phyloP scores from a whole-genome alignment of 2,888 invertebrate species.

The Didymodactylos carnosus region DNA sequence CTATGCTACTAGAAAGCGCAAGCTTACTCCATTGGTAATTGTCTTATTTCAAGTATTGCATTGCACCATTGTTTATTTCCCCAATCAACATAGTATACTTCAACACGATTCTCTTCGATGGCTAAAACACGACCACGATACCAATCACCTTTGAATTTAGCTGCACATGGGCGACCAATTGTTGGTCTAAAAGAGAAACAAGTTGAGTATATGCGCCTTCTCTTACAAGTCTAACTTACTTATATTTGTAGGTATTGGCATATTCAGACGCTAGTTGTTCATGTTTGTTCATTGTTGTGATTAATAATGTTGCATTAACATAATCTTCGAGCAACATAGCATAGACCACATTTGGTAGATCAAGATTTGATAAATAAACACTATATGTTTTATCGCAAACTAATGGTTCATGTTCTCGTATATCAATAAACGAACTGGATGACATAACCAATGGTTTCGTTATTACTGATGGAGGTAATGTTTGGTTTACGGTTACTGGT shows the following conservation, averaged over 20 bases:
- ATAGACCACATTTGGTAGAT: not conserved
- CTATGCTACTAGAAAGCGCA: too few relatives aligned
- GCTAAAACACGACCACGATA: not conserved
- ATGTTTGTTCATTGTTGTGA: not conserved
- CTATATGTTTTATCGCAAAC: not conserved
- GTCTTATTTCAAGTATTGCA: not conserved
- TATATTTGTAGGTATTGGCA: not conserved
- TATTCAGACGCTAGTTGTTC: not conserved
- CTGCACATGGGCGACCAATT: not conserved
- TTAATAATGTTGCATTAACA: not conserved
- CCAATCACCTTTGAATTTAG: not conserved
- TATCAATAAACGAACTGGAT: too few relatives aligned
- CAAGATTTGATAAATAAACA: not conserved
- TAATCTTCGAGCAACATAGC: not conserved
- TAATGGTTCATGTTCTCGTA: not conserved
- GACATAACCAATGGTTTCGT: too few relatives aligned
- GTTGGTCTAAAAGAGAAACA: not conserved
- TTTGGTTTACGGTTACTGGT: too few relatives aligned
- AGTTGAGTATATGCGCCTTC: not conserved
- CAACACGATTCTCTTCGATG: not conserved
- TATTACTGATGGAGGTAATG: too few relatives aligned
- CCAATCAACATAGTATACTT: not conserved
- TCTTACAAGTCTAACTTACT: not conserved
- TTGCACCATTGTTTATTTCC: not conserved
- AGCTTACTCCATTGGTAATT: not conserved